Base-by-base conservation (phyloP, 2,113 vertebrate genomes). In the Engraulis encrasicolus region DNA sequence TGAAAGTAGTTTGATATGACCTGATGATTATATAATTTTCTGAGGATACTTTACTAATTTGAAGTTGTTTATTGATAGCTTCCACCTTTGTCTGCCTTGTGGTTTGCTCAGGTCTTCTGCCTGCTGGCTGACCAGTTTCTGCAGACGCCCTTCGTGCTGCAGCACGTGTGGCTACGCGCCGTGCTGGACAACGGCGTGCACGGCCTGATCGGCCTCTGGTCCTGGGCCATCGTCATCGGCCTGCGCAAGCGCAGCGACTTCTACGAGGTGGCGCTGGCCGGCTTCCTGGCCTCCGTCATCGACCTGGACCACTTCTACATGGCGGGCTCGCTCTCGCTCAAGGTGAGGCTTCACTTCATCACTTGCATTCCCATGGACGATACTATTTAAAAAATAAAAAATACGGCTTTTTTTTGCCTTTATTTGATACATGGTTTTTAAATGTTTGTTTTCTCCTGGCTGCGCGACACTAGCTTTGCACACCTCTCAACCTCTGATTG, bases 261-360 rank as follows among this genome's bases (percentile, higher is more conserved):
- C 82, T 96, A 96, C 87, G 98, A 99, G 91, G 94, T 97, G 18
- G 86, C 96, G 19, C 92, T 99, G 84, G 97, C 98, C 9, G 98
- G 97, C 3, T 95, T 98, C 81, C 95, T 99, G 45, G 96, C 97
- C 2, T 98, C 97, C 0, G 79, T 97, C 82, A 96, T 99, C 86
- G 98, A 99, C 84, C 83, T 99, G 83, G 98, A 99, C 89, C 97
- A 99, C 91, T 99, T 99, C 91, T 92, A 97, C 81, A 90, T 94
- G 91, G 97, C 98, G 80, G 94, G 97, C 80, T 98, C 98, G 7
- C 86, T 99, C 6, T 99, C 98, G 1, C 93, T 99, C 85, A 96
- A 98, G 94, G 98, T 98, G 90, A 93, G 94, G 80, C 0, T 27
- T 66, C 1, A n/a, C 54, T 20, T n/a, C 27, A 17, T 9, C 0